Percentiles rank a stretch among this genome's conserved stretches.
These are phyloP conservation scores for Cryptotis parvus DNA, from an alignment of 2,113 vertebrate species.

Conservation along the genomic window DNA sequence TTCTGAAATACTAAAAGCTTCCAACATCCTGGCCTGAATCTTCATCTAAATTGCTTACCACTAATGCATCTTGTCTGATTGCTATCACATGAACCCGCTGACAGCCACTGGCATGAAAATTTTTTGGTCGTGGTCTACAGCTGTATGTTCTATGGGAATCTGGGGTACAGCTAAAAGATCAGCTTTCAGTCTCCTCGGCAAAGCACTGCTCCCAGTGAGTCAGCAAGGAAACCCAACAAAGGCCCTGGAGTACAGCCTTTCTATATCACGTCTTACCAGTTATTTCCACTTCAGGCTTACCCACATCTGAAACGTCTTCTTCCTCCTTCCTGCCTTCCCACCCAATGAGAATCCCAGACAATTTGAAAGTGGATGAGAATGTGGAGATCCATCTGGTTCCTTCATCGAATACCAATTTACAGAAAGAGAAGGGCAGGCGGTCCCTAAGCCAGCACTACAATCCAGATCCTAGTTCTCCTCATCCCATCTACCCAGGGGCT, in stretches of 20 bases:
- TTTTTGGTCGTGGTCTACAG: not conserved
- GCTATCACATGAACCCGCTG: not conserved
- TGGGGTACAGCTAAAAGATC: not conserved
- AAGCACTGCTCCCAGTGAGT: not conserved
- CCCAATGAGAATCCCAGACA: not conserved
- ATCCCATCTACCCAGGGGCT: not conserved
- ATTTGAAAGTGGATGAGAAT: not conserved
- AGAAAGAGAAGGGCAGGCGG: not conserved
- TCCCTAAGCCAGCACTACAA: not conserved
- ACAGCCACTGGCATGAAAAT: not conserved
- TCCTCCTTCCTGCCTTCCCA: not conserved
- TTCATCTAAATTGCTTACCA: not conserved
- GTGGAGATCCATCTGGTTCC: not conserved
- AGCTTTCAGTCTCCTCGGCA: not conserved
- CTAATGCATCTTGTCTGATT: not conserved
- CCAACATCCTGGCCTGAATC: not conserved
- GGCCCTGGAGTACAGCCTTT: accelerated
- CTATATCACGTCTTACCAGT: not conserved
- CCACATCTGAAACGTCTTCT: too few relatives aligned
- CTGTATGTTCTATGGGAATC: not conserved
- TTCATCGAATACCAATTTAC: not conserved
- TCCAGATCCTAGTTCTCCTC: not conserved
- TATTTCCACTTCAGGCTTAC: accelerated
- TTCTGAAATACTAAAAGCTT: slow-evolving; percentile 28
- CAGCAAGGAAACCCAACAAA: not conserved